Percentiles rank a stretch among this genome's conserved stretches.
Evolutionary conservation across 2,113 vertebrate genomes (phyloP).

Genomic region (Copsychus sechellarum): DNA sequence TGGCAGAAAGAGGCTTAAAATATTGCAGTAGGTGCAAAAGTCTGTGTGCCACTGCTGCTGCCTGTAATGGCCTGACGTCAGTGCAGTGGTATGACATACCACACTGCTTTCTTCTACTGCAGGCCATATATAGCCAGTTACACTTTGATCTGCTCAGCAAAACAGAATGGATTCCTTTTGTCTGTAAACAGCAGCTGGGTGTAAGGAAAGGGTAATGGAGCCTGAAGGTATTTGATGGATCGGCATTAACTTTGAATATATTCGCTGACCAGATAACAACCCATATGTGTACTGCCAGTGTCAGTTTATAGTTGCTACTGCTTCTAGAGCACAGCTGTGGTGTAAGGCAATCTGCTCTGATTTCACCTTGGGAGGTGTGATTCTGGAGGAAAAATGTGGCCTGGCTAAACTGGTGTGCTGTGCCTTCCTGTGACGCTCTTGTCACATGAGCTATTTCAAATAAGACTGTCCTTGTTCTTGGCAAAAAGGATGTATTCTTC

Average conservation of each 20-base stretch:
- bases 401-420: background rate
- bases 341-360: background rate
- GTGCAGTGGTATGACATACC: background rate
- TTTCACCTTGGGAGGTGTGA: background rate
- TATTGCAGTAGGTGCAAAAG: constrained; percentile 36
- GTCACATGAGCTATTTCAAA: background rate
- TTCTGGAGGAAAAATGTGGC: background rate
- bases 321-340: background rate
- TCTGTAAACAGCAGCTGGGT: background rate
- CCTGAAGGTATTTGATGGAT: background rate
- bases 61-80: background rate
- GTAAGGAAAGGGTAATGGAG: background rate
- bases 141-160: constrained; percentile 17
- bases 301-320: background rate
- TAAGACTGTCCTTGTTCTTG: background rate
- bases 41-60: background rate
- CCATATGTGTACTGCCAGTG: background rate
- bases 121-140: background rate
- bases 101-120: background rate
- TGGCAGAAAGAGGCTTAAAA: background rate
- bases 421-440: background rate
- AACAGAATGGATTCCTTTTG: constrained; percentile 1
- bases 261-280: background rate
- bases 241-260: background rate
- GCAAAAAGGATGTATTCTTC: background rate